Conservation (phyloP, 2,113 vertebrate genomes). For the Cyphomyrus plagiostoma region DNA sequence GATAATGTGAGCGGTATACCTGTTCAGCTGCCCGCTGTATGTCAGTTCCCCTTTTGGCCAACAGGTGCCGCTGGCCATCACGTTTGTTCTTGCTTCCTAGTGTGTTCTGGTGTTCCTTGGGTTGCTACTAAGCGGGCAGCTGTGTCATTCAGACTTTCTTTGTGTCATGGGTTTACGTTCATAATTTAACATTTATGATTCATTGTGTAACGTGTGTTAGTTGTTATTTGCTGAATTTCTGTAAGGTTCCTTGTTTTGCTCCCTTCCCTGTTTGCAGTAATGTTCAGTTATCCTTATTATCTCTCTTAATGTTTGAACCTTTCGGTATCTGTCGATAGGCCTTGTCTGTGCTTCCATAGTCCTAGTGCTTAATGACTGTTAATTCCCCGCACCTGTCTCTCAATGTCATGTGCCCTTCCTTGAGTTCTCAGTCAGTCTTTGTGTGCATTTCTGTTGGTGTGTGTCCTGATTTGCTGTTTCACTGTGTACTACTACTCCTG, state of each 20-base stretch:
- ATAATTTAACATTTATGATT: neutral
- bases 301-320: neutral
- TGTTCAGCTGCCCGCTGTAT: neutral
- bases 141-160: neutral
- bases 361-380: neutral
- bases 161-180: neutral
- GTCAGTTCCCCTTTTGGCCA: neutral
- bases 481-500: neutral
- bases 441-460: neutral
- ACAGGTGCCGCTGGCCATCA: neutral
- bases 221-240: neutral
- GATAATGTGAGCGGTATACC: conserved; percentile 14
- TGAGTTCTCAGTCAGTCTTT: neutral
- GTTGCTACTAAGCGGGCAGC: neutral
- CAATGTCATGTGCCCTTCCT: neutral
- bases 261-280: neutral
- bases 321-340: neutral
- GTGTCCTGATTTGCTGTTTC: neutral
- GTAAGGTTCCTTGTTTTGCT: neutral
- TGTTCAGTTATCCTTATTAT: neutral
- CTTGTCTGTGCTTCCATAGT: neutral
- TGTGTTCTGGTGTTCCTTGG: neutral
- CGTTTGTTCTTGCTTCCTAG: neutral
- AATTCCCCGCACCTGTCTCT: neutral
- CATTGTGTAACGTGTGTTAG: neutral